phyloP scores from a whole-genome alignment of 2,797 vertebrate species.

The Microctenopoma stevenorrisi region DNA sequence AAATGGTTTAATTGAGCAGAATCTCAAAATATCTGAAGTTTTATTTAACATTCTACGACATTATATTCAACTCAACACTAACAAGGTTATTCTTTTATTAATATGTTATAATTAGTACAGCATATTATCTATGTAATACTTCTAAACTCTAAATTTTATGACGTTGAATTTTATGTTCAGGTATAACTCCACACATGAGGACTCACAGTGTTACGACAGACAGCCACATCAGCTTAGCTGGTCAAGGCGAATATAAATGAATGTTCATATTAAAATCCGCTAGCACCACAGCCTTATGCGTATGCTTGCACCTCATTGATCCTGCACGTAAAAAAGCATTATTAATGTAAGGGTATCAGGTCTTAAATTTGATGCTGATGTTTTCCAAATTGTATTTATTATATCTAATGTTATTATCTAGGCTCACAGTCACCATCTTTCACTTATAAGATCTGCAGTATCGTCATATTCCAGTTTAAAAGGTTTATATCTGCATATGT shows the following conservation, averaged over 20 bases:
- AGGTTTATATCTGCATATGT: neutral
- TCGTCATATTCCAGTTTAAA: neutral
- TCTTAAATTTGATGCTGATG: neutral
- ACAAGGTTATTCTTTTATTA: too few relatives aligned
- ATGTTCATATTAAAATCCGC: neutral
- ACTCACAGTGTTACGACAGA: too few relatives aligned
- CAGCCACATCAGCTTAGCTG: neutral
- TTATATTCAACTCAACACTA: too few relatives aligned
- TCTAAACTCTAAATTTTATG: too few relatives aligned
- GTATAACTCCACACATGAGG: too few relatives aligned
- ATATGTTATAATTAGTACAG: too few relatives aligned
- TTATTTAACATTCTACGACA: too few relatives aligned
- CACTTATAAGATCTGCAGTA: neutral
- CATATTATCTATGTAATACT: too few relatives aligned
- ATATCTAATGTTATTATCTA: neutral
- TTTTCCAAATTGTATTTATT: neutral
- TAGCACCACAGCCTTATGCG: neutral
- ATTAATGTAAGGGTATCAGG: neutral
- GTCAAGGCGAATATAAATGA: neutral
- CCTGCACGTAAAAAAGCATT: neutral
- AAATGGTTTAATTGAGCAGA: neutral
- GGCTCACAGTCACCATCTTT: neutral
- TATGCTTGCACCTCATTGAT: conserved; percentile 10
- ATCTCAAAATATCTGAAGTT: neutral
- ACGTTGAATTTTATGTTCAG: too few relatives aligned